Evolutionary conservation across 2,888 invertebrate genomes (phyloP).

Genomic region (Capitulum mitella): DNA sequence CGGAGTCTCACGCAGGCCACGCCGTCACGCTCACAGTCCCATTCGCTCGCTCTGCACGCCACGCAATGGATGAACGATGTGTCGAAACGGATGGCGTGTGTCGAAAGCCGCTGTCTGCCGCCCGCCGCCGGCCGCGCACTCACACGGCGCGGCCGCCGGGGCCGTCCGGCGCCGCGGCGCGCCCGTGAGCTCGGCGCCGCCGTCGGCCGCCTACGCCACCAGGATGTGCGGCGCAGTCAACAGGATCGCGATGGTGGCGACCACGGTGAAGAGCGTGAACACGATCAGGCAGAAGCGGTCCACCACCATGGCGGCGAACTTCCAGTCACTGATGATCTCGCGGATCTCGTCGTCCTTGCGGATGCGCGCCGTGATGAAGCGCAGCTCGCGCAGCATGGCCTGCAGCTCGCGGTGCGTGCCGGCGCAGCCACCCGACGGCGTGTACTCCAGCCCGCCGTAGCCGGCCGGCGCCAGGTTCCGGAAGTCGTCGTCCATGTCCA

Average conservation of each 20-base stretch:
- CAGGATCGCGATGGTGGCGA: conserved; percentile 84
- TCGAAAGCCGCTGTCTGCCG: background rate
- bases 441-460: conserved; percentile 39
- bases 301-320: conserved; percentile 97
- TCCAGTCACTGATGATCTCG: conserved; percentile 82
- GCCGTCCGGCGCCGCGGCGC: background rate
- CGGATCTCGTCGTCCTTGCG: conserved; percentile 74
- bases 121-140: background rate
- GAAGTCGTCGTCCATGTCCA: conserved; percentile 93
- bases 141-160: background rate
- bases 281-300: conserved; percentile 93
- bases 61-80: conserved; percentile 12
- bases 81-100: background rate
- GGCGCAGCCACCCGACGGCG: conserved; percentile 15
- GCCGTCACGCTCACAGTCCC: background rate
- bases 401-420: conserved; percentile 58
- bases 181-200: conserved; percentile 33
- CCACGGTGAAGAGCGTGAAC: conserved; percentile 87
- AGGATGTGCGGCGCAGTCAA: conserved; percentile 90
- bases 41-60: too few species aligned
- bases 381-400: conserved; percentile 82
- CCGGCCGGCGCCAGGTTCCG: conserved; percentile 45
- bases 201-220: conserved; percentile 62
- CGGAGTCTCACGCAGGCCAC: background rate
- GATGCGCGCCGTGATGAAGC: conserved; percentile 90